Conservation (phyloP, 2,888 invertebrate species). For the Cryptocephalus moraei region DNA sequence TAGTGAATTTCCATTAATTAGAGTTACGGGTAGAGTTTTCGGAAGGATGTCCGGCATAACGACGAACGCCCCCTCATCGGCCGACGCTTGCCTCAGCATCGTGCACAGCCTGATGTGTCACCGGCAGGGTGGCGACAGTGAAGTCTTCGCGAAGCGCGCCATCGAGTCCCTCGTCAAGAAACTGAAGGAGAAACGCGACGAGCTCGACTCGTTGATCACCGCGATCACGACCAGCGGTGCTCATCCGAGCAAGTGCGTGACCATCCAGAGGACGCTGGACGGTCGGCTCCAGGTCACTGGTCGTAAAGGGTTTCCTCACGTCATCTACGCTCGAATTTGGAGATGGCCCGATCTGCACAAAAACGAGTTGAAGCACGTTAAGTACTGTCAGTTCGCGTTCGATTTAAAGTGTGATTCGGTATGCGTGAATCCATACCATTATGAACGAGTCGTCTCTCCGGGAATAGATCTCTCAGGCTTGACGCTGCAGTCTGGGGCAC, state of each 20-base stretch:
- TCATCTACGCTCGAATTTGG: slow-evolving; percentile 98
- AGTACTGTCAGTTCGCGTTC: slow-evolving; percentile 96
- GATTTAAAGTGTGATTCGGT: slow-evolving; percentile 98
- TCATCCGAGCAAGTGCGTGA: slow-evolving; percentile 97
- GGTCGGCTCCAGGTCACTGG: slow-evolving; percentile 97
- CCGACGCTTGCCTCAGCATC: slow-evolving; percentile 96
- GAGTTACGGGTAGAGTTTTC: not conserved
- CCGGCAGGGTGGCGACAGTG: slow-evolving; percentile 95
- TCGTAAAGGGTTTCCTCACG: slow-evolving; percentile 98
- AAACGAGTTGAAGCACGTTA: slow-evolving; percentile 96
- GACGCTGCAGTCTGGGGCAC: slow-evolving; percentile 70
- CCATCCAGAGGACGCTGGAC: slow-evolving; percentile 95
- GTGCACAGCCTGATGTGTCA: slow-evolving; percentile 99
- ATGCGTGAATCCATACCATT: slow-evolving; percentile 99
- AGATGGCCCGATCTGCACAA: slow-evolving; percentile 99
- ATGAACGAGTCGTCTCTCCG: slow-evolving; percentile 96
- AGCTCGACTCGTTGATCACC: slow-evolving; percentile 92
- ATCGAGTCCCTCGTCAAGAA: slow-evolving; percentile 99
- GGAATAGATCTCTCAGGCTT: slow-evolving; percentile 93
- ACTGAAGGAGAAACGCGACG: slow-evolving; percentile 96
- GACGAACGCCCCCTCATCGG: slow-evolving; percentile 84
- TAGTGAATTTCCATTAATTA: not conserved
- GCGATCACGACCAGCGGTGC: slow-evolving; percentile 99
- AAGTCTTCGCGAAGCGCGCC: slow-evolving; percentile 95
- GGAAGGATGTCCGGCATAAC: slow-evolving; percentile 52